phyloP scores from a whole-genome alignment of 2,888 invertebrate species.

The Caenorhabditis sp. region DNA sequence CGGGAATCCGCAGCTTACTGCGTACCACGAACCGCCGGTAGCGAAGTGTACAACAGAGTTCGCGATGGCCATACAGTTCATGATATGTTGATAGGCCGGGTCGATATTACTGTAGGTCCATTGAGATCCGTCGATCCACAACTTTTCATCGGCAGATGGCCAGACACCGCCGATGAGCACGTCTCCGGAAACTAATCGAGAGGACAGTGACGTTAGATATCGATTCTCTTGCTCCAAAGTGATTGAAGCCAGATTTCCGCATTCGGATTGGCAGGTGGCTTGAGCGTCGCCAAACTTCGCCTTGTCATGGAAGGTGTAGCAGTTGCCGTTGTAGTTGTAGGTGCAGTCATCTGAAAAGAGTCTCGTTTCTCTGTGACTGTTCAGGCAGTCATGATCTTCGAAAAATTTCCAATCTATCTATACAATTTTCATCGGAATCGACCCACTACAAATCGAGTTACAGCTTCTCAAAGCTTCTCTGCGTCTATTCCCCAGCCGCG shows the following conservation, averaged over 20 bases:
- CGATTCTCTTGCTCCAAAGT: conserved; percentile 12
- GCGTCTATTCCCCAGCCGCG: too few species aligned
- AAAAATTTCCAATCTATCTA: too few species aligned
- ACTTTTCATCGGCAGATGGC: background rate
- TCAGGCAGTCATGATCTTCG: too few species aligned
- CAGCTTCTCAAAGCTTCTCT: too few species aligned
- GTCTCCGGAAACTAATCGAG: background rate
- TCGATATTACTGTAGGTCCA: conserved; percentile 3
- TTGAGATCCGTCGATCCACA: background rate
- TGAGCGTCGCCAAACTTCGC: background rate
- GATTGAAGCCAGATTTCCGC: conserved; percentile 7
- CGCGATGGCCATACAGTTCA: background rate
- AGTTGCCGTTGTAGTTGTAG: conserved; percentile 34
- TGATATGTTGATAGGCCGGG: background rate
- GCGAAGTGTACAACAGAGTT: background rate
- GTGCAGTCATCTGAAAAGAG: conserved; percentile 17
- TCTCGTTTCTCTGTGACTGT: too few species aligned
- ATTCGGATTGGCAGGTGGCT: background rate
- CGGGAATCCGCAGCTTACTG: background rate
- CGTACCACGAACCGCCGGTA: background rate
- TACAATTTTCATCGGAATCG: too few species aligned
- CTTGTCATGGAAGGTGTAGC: conserved; percentile 11
- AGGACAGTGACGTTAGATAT: background rate
- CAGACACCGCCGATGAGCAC: background rate
- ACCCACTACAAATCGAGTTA: too few species aligned